These are phyloP conservation scores for Potorous gilbertii DNA, from an alignment of 2,797 vertebrate species.

Conservation along the genomic window DNA sequence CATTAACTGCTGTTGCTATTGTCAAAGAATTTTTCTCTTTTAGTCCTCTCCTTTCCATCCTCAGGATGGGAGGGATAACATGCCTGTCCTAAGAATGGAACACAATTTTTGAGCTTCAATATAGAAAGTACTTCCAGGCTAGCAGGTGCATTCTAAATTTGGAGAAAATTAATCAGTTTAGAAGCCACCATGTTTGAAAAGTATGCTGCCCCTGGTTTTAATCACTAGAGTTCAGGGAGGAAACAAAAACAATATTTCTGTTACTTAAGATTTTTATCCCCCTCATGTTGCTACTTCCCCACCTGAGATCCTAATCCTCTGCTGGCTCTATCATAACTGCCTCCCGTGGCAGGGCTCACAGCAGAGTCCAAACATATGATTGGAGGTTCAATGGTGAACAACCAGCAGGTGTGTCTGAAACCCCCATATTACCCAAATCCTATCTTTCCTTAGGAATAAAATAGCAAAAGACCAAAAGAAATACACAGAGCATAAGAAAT, in stretches of 20 bases:
- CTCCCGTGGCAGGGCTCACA: neutral
- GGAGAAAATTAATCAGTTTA: neutral
- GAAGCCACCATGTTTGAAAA: neutral
- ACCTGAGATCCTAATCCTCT: slow-evolving; percentile 47
- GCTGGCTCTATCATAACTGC: slow-evolving; percentile 30
- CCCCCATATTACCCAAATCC: slow-evolving; percentile 55
- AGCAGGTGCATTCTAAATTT: neutral
- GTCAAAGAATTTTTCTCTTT: neutral
- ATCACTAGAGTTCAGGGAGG: neutral
- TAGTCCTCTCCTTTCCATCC: neutral
- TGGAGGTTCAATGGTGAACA: slow-evolving; percentile 38
- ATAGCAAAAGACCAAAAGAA: slow-evolving; percentile 3
- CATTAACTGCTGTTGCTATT: neutral
- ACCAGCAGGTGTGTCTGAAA: slow-evolving; percentile 39
- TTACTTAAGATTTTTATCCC: neutral
- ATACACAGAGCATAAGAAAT: neutral
- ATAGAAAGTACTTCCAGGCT: neutral
- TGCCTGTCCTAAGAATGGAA: neutral
- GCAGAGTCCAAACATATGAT: slow-evolving; percentile 31
- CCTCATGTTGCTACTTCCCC: slow-evolving; percentile 52
- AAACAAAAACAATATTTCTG: neutral
- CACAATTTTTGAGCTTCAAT: neutral
- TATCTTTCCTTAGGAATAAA: slow-evolving; percentile 33
- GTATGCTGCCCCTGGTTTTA: neutral
- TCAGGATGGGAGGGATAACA: neutral